Evolutionary conservation across 2,113 vertebrate species (phyloP).

Genomic region (Saiga tatarica): DNA sequence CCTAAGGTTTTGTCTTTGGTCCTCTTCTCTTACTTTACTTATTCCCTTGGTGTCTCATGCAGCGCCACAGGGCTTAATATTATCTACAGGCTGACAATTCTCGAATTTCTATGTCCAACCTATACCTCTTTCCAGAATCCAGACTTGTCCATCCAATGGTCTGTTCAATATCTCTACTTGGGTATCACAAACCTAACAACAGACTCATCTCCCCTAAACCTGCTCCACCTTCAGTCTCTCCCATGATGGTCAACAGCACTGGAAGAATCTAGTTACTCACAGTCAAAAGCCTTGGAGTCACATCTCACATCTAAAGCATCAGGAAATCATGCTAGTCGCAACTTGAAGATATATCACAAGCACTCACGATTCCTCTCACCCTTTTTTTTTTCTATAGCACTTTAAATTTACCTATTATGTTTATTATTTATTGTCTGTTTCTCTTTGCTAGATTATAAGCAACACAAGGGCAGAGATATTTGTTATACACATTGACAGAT

Average conservation of each 20-base stretch:
- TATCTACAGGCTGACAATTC: background rate
- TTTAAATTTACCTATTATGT: background rate
- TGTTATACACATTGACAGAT: background rate
- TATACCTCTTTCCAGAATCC: background rate
- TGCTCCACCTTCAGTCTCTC: background rate
- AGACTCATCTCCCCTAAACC: background rate
- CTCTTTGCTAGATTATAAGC: background rate
- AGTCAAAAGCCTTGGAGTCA: background rate
- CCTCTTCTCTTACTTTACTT: background rate
- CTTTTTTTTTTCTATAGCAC: background rate
- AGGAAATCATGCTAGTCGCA: background rate
- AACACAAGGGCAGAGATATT: background rate
- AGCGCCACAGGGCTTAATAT: background rate
- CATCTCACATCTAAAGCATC: background rate
- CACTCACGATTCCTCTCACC: background rate
- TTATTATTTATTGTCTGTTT: background rate
- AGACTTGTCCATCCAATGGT: background rate
- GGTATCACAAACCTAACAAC: background rate
- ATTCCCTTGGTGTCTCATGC: background rate
- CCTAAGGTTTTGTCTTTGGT: background rate
- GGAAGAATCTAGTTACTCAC: background rate
- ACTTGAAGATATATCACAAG: background rate
- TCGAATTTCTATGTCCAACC: background rate
- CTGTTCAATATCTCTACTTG: background rate
- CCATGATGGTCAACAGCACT: background rate